Conservation (phyloP, 2,888 invertebrate species). For the Andrena dorsata region DNA sequence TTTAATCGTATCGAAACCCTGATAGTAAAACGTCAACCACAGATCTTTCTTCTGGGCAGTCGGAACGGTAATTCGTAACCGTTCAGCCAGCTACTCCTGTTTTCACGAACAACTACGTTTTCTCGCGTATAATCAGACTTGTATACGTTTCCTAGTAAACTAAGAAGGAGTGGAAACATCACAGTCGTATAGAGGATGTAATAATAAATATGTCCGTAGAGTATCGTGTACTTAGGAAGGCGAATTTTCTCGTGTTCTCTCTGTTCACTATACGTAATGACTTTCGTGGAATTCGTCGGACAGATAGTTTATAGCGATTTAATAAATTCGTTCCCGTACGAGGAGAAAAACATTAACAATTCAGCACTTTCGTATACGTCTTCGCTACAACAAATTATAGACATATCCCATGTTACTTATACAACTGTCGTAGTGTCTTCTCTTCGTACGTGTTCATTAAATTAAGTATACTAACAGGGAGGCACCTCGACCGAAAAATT, state of each 20-base stretch:
- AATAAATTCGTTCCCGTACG: constrained; percentile 64
- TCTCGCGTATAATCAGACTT: constrained; percentile 55
- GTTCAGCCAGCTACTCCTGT: constrained; percentile 8
- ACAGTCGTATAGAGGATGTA: constrained; percentile 73
- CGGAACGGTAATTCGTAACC: constrained; percentile 35
- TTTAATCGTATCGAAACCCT: constrained; percentile 20
- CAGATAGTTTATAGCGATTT: constrained; percentile 59
- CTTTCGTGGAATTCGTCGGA: constrained; percentile 61
- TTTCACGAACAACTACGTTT: constrained; percentile 26
- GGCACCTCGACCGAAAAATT: constrained; percentile 1
- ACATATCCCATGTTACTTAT: constrained; percentile 32
- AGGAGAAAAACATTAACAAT: constrained; percentile 59
- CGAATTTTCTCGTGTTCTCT: constrained; percentile 44
- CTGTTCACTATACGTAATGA: constrained; percentile 48
- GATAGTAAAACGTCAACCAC: constrained; percentile 35
- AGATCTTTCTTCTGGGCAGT: background rate
- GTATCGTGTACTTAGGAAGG: constrained; percentile 61
- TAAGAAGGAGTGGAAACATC: constrained; percentile 72
- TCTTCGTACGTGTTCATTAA: constrained; percentile 36
- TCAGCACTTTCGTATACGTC: constrained; percentile 46
- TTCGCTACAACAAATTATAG: constrained; percentile 51
- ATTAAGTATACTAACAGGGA: constrained; percentile 32
- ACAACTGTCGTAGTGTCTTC: constrained; percentile 46
- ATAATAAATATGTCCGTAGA: constrained; percentile 60
- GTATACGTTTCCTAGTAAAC: constrained; percentile 62